Base-by-base conservation (phyloP, 2,888 invertebrate species). In the Eudemis profundana region DNA sequence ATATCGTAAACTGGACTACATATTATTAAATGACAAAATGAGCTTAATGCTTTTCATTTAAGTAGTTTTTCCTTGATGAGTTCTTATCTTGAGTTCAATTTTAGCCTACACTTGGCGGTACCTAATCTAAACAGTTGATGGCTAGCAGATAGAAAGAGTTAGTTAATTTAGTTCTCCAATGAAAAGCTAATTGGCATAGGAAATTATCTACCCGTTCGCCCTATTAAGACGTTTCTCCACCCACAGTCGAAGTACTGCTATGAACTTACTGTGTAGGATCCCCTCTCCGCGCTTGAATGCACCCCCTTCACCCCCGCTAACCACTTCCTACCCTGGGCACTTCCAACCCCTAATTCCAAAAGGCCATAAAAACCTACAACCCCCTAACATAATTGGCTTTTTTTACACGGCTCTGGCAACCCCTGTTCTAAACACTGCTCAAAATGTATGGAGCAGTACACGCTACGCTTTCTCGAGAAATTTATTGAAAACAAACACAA, bases 211-310 rank as follows among this genome's bases (percentile, higher is more conserved):
- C n/a, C n/a, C n/a, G n/a, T n/a, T n/a, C n/a, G n/a, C n/a, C n/a
- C n/a, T n/a, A n/a, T 19, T 19, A 5, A 51, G 2, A 7, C 3
- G 4, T 21, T 38, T 38, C 14, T 10, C n/a, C 7, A 12, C 7
- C n/a, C 7, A 12, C 7, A 19, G 27, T 19, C 29, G 19, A 17
- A 15, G 29, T 29, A 56, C 29, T 29, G 44, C 42, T 12, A 17
- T 27, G 7, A 54, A 42, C 40, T 19, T 8, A n/a, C 42, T 14
- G 44, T 42, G 15, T 21, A 69, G 62, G 73, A 69, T 72, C 70
- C 74, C 69, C 74, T 71, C 70, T 78, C 78, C 75, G 79, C 75
- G 83, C 76, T 83, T 74, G 77, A 79, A 70, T 81, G 79, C 74
- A 68, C 74, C 75, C 77, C 77, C 77, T 27, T 40, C 73, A 66